Percentiles rank a stretch among this genome's conserved stretches.
Evolutionary conservation across 2,113 vertebrate genomes (phyloP).

Genomic region (Scartelaos histophorus): DNA sequence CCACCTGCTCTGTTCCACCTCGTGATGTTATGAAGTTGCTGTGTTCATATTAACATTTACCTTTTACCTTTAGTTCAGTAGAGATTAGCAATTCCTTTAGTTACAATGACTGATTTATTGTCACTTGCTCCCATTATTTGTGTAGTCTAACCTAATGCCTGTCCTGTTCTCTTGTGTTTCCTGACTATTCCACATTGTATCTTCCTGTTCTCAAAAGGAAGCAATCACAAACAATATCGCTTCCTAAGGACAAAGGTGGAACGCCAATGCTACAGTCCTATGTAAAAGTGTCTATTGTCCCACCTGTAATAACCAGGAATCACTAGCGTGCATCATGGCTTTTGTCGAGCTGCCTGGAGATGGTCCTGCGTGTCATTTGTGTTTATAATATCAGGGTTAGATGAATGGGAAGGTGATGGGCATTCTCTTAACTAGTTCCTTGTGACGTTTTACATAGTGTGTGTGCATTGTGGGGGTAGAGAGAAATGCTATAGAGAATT

Average conservation of each 20-base stretch:
- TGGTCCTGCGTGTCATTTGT: slow-evolving; percentile 56
- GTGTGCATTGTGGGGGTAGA: not conserved
- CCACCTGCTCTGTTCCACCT: no score
- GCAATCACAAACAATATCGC: slow-evolving; percentile 72
- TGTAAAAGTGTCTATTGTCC: slow-evolving; percentile 2
- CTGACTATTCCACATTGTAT: slow-evolving; percentile 23
- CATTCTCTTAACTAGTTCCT: slow-evolving; percentile 37
- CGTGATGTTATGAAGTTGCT: no score
- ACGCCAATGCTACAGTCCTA: not conserved
- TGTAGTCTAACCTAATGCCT: not conserved
- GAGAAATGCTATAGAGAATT: no score
- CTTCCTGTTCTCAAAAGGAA: slow-evolving; percentile 66
- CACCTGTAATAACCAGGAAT: slow-evolving; percentile 42
- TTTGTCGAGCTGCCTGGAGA: slow-evolving; percentile 35
- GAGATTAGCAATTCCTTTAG: no score
- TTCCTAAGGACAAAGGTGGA: slow-evolving; percentile 55
- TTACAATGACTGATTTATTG: no score
- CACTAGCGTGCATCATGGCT: slow-evolving; percentile 26
- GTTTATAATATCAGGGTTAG: slow-evolving; percentile 59
- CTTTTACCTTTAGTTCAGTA: no score
- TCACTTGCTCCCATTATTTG: not conserved
- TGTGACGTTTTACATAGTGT: slow-evolving; percentile 23
- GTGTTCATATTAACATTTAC: no score
- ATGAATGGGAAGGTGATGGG: slow-evolving; percentile 48
- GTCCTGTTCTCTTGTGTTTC: slow-evolving; percentile 21